Evolutionary conservation across 2,113 vertebrate species (phyloP), one percentile per base, ranked within the genome.

Genomic region (Tupaia chinensis): DNA sequence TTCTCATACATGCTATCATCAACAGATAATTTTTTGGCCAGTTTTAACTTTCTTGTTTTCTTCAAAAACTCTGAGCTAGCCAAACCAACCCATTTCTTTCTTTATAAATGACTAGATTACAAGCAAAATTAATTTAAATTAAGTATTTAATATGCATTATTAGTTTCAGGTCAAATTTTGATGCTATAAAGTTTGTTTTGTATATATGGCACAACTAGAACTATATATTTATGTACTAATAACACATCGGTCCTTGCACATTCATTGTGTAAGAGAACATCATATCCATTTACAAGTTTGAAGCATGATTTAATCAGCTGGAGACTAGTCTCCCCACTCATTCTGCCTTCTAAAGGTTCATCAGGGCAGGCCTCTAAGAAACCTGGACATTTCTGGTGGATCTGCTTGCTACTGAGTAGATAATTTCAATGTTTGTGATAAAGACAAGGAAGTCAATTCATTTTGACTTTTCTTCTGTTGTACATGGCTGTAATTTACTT

Each of bases 111-210:
- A 61, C 22, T 74, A 93, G 44, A 5, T 68, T 86, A 56, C 56
- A 89, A 82, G 19, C 25, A 92, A 96, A 93, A 69, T 68, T 74
- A 90, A 93, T 29, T 93, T 73, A 85, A 84, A 88, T 93, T 66
- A 89, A 91, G 9, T 80, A 81, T 58, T 89, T 78, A 58, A 70
- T 91, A 9, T 86, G 85, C 81, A 63, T 68, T 88, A 72, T 81
- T 80, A 72, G 86, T 93, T 90, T 87, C 89, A 63, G 34, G 22
- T 91, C 25, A 92, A 61, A 83, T 73, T 92, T 92, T 91, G 29
- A 92, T 29, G 29, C 29, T 61, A 10, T 95, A 34, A 89, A 89
- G 53, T 73, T 83, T 65, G 58, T 87, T 89, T 76, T 63, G 90
- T 95, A 82, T 16, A 27, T 81, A 61, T 1, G 44, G 20, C 3